phyloP scores from a whole-genome alignment of 2,113 vertebrate species.

The Apeltes quadracus region DNA sequence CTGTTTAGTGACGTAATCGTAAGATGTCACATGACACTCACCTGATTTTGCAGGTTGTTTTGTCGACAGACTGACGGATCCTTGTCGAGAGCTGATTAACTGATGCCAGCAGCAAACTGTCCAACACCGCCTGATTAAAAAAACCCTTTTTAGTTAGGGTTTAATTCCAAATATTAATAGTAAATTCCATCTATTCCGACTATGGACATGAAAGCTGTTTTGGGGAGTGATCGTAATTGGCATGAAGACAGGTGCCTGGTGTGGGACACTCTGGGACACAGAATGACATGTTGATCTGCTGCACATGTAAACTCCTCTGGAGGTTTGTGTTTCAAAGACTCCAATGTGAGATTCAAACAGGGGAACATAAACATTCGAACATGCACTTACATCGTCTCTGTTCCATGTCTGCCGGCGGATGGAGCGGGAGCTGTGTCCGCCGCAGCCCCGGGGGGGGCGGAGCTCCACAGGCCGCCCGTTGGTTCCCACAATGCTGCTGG shows the following conservation, averaged over 20 bases:
- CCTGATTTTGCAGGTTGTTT: conserved; percentile 95
- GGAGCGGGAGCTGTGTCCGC: conserved; percentile 85
- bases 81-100: conserved; percentile 93
- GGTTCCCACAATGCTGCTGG: conserved; percentile 82
- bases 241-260: conserved; percentile 40
- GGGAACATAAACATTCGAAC: no score
- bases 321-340: no score
- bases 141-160: background rate
- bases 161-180: no score
- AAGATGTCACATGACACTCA: conserved; percentile 45
- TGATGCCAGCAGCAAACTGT: conserved; percentile 91
- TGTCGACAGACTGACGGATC: conserved; percentile 94
- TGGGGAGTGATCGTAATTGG: background rate
- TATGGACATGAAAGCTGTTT: background rate
- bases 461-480: conserved; percentile 83
- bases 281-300: background rate
- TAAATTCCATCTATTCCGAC: background rate
- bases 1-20: background rate
- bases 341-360: no score
- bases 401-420: conserved; percentile 95
- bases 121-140: conserved; percentile 85
- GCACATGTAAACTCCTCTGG: no score
- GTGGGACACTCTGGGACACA: conserved; percentile 18
- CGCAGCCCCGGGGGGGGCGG: conserved; percentile 80
- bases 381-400: conserved; percentile 88